Evolutionary conservation across 2,797 vertebrate genomes (phyloP).

Genomic region (Enteromius trimaculatus): DNA sequence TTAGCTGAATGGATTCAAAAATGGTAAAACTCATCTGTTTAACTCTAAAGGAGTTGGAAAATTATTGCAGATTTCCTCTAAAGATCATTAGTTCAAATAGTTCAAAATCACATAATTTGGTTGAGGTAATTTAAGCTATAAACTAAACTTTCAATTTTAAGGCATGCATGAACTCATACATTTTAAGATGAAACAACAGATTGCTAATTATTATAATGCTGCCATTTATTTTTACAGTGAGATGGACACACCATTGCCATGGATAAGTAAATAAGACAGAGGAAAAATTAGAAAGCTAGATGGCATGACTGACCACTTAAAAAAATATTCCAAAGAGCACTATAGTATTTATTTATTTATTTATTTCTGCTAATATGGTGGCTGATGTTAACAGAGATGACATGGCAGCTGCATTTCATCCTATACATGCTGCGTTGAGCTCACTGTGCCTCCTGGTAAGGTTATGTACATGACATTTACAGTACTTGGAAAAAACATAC

Average conservation of each 20-base stretch:
- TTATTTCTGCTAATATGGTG: not conserved
- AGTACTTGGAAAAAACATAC: not conserved
- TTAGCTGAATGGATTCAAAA: no score
- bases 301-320: not conserved
- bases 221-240: not conserved
- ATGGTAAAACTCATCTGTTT: no score
- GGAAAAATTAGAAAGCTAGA: not conserved
- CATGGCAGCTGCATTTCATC: slow-evolving; percentile 1
- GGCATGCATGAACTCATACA: no score
- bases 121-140: not conserved
- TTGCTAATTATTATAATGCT: not conserved
- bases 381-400: not conserved
- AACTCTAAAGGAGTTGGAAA: no score
- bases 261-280: not conserved
- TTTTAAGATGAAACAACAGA: not conserved
- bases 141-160: not conserved
- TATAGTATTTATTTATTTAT: not conserved
- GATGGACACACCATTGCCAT: not conserved
- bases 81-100: no score
- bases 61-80: no score
- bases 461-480: slow-evolving; percentile 28
- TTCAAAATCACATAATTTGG: no score
- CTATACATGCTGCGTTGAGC: slow-evolving; percentile 1
- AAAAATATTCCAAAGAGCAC: not conserved
- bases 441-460: slow-evolving; percentile 1